Evolutionary conservation across 64 coral and sea anemone species (phyloP).

Genomic region (Platygyra sinensis): DNA sequence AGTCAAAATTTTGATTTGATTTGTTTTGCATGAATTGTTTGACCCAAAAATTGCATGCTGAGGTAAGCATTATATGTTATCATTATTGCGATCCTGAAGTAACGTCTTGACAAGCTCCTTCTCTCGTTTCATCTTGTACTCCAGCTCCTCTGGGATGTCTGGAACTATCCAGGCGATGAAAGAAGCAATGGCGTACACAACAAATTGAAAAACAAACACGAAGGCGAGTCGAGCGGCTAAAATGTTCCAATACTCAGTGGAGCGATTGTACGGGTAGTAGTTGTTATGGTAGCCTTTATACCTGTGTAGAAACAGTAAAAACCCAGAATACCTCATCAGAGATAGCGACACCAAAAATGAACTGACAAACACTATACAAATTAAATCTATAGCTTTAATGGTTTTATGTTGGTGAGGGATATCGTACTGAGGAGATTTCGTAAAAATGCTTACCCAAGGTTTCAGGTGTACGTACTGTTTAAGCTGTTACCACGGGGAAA

Average conservation of each 20-base stretch:
- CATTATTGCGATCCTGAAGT: not conserved
- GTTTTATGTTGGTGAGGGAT: too few relatives aligned
- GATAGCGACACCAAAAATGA: too few relatives aligned
- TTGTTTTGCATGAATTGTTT: too few relatives aligned
- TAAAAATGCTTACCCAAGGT: too few relatives aligned
- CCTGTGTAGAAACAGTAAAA: not conserved
- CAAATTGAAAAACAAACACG: constrained; percentile 70
- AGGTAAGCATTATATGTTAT: not conserved
- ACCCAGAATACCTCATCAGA: too few relatives aligned
- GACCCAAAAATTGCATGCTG: too few relatives aligned
- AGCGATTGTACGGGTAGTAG: constrained; percentile 50
- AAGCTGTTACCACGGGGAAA: too few relatives aligned
- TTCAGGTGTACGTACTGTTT: too few relatives aligned
- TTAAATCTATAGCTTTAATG: too few relatives aligned
- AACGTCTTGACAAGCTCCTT: constrained; percentile 55
- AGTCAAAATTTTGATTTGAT: too few relatives aligned
- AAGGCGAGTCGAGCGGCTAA: constrained; percentile 68
- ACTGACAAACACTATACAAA: too few relatives aligned
- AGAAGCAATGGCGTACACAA: constrained; percentile 52
- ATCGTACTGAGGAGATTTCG: too few relatives aligned
- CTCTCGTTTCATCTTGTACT: constrained; percentile 61
- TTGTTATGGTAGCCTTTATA: constrained; percentile 68
- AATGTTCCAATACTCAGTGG: constrained; percentile 70
- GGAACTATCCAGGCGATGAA: constrained; percentile 74
- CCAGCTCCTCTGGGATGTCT: constrained; percentile 49